Conservation (phyloP, 2,888 invertebrate genomes). For the Drosophila diplacantha region DNA sequence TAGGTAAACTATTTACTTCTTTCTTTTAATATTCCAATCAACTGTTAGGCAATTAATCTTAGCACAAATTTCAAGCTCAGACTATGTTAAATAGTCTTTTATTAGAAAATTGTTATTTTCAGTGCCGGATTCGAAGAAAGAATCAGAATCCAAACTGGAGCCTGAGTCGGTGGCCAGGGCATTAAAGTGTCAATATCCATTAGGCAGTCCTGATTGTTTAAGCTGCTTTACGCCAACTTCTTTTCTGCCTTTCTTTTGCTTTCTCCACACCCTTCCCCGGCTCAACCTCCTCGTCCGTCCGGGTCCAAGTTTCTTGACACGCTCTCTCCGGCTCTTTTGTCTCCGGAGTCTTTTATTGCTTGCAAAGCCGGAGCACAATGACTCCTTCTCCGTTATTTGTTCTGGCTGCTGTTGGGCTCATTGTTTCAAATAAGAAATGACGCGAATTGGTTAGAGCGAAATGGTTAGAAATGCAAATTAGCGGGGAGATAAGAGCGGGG, state of each 20-base stretch:
- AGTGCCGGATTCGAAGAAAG: constrained; percentile 18
- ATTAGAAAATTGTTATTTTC: neutral
- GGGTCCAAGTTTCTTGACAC: constrained; percentile 56
- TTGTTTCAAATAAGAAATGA: constrained; percentile 71
- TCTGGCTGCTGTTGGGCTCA: constrained; percentile 62
- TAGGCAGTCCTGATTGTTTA: constrained; percentile 72
- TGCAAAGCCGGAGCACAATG: constrained; percentile 58
- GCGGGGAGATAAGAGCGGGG: constrained; percentile 58
- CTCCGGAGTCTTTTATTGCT: constrained; percentile 58
- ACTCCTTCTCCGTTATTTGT: constrained; percentile 52
- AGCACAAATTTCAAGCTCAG: accelerated
- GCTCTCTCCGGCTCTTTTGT: constrained; percentile 34
- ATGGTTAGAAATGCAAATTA: constrained; percentile 71
- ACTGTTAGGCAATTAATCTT: neutral
- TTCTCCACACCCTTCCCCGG: constrained; percentile 39
- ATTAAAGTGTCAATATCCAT: constrained; percentile 73
- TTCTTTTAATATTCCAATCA: neutral
- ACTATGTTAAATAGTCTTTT: too few relatives aligned
- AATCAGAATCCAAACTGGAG: constrained; percentile 13
- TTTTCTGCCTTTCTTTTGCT: constrained; percentile 60
- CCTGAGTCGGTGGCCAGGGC: constrained; percentile 54
- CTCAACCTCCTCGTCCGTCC: neutral
- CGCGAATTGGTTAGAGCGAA: constrained; percentile 70
- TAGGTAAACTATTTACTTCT: neutral
- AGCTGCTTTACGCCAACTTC: constrained; percentile 71